Percentiles rank a stretch among this genome's conserved stretches.
Evolutionary conservation across 1,140 invertebrate genomes (phyloP).

Genomic region (Halyomorpha halys): DNA sequence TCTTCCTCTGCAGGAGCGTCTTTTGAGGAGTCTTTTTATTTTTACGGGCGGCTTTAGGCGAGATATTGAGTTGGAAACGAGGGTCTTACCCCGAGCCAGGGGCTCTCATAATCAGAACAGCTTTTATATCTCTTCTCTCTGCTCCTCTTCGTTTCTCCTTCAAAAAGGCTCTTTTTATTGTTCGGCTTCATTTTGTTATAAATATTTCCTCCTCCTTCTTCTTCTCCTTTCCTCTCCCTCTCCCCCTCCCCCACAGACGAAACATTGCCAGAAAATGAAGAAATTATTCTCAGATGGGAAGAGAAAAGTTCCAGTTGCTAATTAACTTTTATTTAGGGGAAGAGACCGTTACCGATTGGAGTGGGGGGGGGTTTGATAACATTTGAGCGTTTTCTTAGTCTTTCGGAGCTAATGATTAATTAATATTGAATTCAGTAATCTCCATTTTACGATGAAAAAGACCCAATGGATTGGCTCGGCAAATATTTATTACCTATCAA

Average conservation of each 20-base stretch:
- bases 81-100: not conserved
- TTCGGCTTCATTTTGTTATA: conserved; percentile 1
- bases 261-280: no score
- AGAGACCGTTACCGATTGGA: not conserved
- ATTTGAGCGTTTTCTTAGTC: no score
- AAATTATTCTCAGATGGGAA: not conserved
- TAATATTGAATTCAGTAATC: no score
- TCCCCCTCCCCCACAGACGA: no score
- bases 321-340: conserved; percentile 7
- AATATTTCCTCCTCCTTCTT: conserved; percentile 3
- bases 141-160: not conserved
- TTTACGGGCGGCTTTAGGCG: conserved; percentile 1
- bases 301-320: conserved; percentile 9
- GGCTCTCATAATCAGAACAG: conserved; percentile 7
- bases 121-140: not conserved
- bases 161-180: conserved; percentile 2
- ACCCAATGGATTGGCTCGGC: no score
- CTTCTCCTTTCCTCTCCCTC: not conserved
- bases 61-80: not conserved
- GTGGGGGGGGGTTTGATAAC: not conserved
- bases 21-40: conserved; percentile 1
- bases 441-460: no score
- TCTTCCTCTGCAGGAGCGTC: not conserved
- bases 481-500: no score
- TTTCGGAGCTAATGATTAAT: no score